A percentile compares a stretch with the other conserved stretches of the same genome.
These are phyloP conservation scores for Sebastes alutus DNA, from an alignment of 2,797 vertebrate species.

Conservation along the genomic window DNA sequence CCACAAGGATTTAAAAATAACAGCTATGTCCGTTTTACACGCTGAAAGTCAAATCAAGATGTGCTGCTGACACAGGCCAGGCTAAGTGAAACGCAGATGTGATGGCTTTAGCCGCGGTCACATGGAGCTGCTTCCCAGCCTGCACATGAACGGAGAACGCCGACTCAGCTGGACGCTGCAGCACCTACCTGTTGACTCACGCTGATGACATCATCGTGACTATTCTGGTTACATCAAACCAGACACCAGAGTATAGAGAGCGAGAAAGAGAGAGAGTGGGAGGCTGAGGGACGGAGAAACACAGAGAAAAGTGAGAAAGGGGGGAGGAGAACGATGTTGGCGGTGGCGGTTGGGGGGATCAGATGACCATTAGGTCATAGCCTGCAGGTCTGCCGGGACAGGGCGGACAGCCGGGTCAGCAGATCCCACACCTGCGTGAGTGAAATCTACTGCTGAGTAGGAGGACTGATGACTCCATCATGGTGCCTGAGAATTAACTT, in stretches of 20 bases:
- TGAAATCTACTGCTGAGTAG: slow-evolving; percentile 67
- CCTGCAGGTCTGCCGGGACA: slow-evolving; percentile 52
- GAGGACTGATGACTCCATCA: slow-evolving; percentile 63
- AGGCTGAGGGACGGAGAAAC: neutral
- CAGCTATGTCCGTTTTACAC: slow-evolving; percentile 4
- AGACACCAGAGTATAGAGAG: slow-evolving; percentile 14
- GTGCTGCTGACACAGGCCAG: slow-evolving; percentile 36
- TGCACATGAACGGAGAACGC: slow-evolving; percentile 44
- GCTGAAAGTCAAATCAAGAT: slow-evolving; percentile 31
- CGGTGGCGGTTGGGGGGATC: slow-evolving; percentile 49
- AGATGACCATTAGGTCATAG: slow-evolving; percentile 78
- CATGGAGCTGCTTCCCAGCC: slow-evolving; percentile 49
- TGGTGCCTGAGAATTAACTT: slow-evolving; percentile 52
- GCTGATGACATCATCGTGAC: slow-evolving; percentile 70
- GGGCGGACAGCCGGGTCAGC: slow-evolving; percentile 74
- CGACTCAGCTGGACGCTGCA: slow-evolving; percentile 66
- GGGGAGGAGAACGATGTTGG: slow-evolving; percentile 11
- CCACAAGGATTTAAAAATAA: neutral
- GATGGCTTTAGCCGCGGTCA: slow-evolving; percentile 52
- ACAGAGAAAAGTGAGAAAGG: slow-evolving; percentile 16
- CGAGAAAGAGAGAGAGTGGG: neutral
- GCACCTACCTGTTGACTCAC: slow-evolving; percentile 78
- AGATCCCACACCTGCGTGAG: slow-evolving; percentile 79
- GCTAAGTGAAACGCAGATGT: slow-evolving; percentile 55
- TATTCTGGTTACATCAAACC: slow-evolving; percentile 56